A percentile compares a stretch with the other conserved stretches of the same genome.
These are phyloP conservation scores for Eolophus roseicapilla DNA, from an alignment of 2,113 vertebrate species.

Conservation along the genomic window DNA sequence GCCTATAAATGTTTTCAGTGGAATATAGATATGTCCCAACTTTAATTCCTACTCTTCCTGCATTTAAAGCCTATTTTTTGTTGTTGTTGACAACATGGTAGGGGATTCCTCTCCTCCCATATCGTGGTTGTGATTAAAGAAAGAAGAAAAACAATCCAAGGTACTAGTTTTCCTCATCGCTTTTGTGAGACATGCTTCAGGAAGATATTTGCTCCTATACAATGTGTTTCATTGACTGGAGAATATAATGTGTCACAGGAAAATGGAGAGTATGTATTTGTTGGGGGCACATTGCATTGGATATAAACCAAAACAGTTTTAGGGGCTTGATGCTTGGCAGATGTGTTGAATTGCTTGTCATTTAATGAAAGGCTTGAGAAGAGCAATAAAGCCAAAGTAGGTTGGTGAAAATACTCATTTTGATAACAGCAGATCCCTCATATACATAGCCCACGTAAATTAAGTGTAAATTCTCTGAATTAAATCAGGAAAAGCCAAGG, in stretches of 20 bases:
- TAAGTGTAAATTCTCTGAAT: not conserved
- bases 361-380: not conserved
- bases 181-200: not conserved
- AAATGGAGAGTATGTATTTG: not conserved
- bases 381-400: not conserved
- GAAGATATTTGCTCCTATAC: not conserved
- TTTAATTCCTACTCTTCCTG: not conserved
- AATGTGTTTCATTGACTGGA: not conserved
- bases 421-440: not conserved
- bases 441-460: not conserved
- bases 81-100: not conserved
- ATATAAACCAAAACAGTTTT: not conserved
- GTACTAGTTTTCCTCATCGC: not conserved
- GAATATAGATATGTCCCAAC: not conserved
- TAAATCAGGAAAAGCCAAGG: not conserved
- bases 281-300: not conserved
- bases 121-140: not conserved
- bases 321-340: not conserved
- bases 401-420: not conserved
- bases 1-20: not conserved
- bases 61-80: not conserved
- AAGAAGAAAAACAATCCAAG: not conserved
- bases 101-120: not conserved
- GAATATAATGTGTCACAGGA: not conserved
- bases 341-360: not conserved